phyloP scores from a whole-genome alignment of 2,113 vertebrate genomes.

The Edolisoma coerulescens region DNA sequence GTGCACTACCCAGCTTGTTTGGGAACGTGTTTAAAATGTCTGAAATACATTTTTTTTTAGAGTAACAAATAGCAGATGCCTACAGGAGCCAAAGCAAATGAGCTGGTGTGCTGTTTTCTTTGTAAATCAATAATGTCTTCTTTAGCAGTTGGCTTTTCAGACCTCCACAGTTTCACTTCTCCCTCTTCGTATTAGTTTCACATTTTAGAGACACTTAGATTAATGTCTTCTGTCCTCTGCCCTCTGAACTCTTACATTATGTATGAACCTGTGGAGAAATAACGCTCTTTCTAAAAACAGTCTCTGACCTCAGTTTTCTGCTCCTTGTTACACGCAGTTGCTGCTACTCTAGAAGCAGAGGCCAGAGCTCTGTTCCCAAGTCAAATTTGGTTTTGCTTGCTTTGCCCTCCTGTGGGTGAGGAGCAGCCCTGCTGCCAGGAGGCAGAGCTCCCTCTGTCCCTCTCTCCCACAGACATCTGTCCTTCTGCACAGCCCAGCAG shows the following conservation, averaged over 20 bases:
- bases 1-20: background rate
- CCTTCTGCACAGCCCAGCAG: background rate
- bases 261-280: background rate
- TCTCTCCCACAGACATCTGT: background rate
- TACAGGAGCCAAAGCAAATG: background rate
- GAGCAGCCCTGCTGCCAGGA: background rate
- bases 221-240: background rate
- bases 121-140: constrained; percentile 36
- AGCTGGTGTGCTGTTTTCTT: background rate
- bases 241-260: background rate
- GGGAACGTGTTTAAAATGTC: constrained; percentile 14
- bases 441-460: background rate
- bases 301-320: background rate
- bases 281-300: background rate
- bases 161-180: background rate
- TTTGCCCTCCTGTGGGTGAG: background rate
- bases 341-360: background rate
- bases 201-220: background rate
- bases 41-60: constrained; percentile 26
- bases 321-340: background rate
- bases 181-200: background rate
- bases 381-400: background rate
- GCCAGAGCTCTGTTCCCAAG: background rate
- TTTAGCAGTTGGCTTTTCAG: background rate
- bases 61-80: constrained; percentile 22